Evolutionary conservation across 1,140 invertebrate species (phyloP).

Genomic region (Helicoverpa armigera): DNA sequence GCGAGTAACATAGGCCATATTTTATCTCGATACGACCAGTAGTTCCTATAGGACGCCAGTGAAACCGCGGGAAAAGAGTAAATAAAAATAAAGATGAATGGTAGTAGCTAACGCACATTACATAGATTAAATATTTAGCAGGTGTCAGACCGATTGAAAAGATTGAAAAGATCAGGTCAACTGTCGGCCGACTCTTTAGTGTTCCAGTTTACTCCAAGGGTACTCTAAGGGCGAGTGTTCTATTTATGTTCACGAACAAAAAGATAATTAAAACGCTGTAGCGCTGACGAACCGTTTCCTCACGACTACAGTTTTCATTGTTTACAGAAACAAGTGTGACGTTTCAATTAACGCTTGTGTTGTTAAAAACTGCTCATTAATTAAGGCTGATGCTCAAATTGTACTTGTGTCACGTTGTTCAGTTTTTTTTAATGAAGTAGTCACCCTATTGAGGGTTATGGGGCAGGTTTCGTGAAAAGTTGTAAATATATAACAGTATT

Average conservation of each 20-base stretch:
- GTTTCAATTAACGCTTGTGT: slow-evolving; percentile 20
- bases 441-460: background rate
- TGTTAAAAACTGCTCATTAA: slow-evolving; percentile 28
- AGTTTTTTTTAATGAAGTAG: slow-evolving; percentile 8
- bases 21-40: too few relatives aligned
- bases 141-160: too few relatives aligned
- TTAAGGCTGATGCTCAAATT: slow-evolving; percentile 16
- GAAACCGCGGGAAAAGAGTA: too few relatives aligned
- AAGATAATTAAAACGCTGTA: background rate
- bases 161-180: too few relatives aligned
- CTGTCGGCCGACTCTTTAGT: too few relatives aligned
- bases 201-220: background rate
- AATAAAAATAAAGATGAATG: too few relatives aligned
- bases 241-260: slow-evolving; percentile 2
- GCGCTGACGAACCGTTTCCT: background rate
- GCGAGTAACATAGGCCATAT: too few relatives aligned
- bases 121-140: too few relatives aligned
- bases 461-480: background rate
- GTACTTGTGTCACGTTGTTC: background rate
- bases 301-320: slow-evolving; percentile 15
- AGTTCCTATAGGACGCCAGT: too few relatives aligned
- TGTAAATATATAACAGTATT: background rate
- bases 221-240: background rate
- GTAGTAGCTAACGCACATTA: too few relatives aligned
- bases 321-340: slow-evolving; percentile 26